A percentile compares a stretch with the other conserved stretches of the same genome.
Evolutionary conservation across 37 sponge, comb jelly and placozoan species (phyloP).

Genomic region (Chondrilla cf. caribensis): DNA sequence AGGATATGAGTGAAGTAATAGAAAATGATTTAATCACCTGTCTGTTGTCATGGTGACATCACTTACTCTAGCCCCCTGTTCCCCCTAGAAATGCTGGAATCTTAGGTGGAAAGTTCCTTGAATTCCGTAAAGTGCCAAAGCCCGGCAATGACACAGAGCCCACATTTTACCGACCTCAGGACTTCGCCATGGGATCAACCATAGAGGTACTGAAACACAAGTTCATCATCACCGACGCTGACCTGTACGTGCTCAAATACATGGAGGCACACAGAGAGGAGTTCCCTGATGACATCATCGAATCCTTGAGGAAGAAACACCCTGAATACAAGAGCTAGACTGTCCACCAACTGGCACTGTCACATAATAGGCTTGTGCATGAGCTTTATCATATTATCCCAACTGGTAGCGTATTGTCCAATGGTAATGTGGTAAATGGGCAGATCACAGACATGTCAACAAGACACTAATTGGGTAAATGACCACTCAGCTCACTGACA

Average conservation of each 20-base stretch:
- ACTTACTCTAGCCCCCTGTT: constrained; percentile 3
- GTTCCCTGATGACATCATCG: constrained; percentile 75
- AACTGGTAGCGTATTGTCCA: too few species aligned
- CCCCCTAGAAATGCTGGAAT: constrained; percentile 89
- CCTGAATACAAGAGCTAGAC: neutral
- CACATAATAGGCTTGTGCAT: too few species aligned
- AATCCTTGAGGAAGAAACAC: constrained; percentile 69
- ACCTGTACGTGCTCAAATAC: constrained; percentile 86
- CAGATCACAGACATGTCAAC: too few species aligned
- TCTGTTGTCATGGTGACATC: too few species aligned
- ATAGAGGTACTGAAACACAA: constrained; percentile 89
- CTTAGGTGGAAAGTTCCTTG: constrained; percentile 89
- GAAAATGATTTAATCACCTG: too few species aligned
- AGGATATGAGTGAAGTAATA: too few species aligned
- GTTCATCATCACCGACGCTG: constrained; percentile 89
- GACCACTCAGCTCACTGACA: too few species aligned
- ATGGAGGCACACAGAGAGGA: constrained; percentile 64
- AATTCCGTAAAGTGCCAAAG: constrained; percentile 73
- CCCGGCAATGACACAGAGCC: constrained; percentile 77
- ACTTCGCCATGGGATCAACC: constrained; percentile 82
- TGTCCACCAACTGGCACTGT: too few species aligned
- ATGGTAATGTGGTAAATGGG: too few species aligned
- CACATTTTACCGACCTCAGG: constrained; percentile 79
- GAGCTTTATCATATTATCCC: too few species aligned
- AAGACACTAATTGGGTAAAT: too few species aligned